Conservation (phyloP, 2,113 vertebrate species). For the Phasianus colchicus region DNA sequence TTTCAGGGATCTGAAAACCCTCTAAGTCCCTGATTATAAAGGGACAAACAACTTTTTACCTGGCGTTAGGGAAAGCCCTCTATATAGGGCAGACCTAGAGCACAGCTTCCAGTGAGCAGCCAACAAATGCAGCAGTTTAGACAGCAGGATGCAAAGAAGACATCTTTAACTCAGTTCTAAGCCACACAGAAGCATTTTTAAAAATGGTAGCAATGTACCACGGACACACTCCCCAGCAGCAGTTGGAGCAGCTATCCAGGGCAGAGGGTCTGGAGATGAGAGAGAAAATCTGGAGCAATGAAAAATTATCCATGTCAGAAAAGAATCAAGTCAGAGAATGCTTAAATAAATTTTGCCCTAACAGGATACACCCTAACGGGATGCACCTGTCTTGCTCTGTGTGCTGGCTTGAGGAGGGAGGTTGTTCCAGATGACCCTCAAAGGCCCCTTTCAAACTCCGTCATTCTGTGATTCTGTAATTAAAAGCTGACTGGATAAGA, state of each 20-base stretch:
- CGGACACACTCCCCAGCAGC: background rate
- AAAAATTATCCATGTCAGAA: background rate
- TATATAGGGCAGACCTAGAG: background rate
- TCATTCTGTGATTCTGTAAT: background rate
- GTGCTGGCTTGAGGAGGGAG: background rate
- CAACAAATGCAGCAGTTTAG: background rate
- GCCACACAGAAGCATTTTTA: background rate
- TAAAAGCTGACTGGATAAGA: background rate
- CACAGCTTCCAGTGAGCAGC: background rate
- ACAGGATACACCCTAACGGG: no score
- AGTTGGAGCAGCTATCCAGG: background rate
- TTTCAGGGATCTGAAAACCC: background rate
- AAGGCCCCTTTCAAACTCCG: background rate
- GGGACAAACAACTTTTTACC: background rate
- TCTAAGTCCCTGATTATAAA: background rate
- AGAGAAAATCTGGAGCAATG: background rate
- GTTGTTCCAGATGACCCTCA: background rate
- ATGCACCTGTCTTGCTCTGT: background rate
- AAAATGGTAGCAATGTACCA: background rate
- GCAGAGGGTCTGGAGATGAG: background rate
- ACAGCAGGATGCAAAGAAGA: background rate
- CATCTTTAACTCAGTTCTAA: background rate
- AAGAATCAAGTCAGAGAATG: background rate
- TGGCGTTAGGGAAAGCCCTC: background rate
- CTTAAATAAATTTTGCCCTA: background rate